Conservation (phyloP, 1,140 invertebrate genomes). For the Sminthurinus signatus region DNA sequence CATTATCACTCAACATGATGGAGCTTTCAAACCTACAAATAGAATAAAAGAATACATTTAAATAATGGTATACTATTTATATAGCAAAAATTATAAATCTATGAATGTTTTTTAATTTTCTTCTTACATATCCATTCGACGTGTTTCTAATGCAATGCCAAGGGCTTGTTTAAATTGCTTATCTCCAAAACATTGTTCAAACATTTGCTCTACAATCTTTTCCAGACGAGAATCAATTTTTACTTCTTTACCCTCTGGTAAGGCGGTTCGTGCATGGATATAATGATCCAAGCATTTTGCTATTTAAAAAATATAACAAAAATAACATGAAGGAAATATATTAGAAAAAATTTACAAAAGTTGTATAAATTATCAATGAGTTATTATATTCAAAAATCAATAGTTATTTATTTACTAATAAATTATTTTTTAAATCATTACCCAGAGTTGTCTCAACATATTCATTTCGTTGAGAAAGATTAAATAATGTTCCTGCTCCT, state of each 20-base stretch:
- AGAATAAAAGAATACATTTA: no score
- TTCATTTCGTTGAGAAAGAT: slow-evolving; percentile 85
- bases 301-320: slow-evolving; percentile 44
- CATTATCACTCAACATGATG: slow-evolving; percentile 60
- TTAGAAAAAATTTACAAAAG: not conserved
- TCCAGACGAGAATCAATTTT: slow-evolving; percentile 81
- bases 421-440: slow-evolving; percentile 44
- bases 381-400: no score
- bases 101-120: no score
- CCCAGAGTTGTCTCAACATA: slow-evolving; percentile 94
- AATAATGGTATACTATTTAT: not conserved
- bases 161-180: slow-evolving; percentile 88
- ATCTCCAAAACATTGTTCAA: slow-evolving; percentile 82
- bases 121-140: slow-evolving; percentile 82
- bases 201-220: slow-evolving; percentile 94
- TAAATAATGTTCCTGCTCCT: slow-evolving; percentile 85
- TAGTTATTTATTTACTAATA: not conserved
- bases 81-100: no score
- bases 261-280: slow-evolving; percentile 66
- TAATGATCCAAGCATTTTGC: slow-evolving; percentile 95
- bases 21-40: slow-evolving; percentile 34
- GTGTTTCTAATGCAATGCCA: slow-evolving; percentile 88
- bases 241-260: slow-evolving; percentile 53
- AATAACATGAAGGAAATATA: no score
- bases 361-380: no score